A percentile compares a stretch with the other conserved stretches of the same genome.
phyloP scores from a whole-genome alignment of 2,888 invertebrate genomes.

The Pandemis corylana region DNA sequence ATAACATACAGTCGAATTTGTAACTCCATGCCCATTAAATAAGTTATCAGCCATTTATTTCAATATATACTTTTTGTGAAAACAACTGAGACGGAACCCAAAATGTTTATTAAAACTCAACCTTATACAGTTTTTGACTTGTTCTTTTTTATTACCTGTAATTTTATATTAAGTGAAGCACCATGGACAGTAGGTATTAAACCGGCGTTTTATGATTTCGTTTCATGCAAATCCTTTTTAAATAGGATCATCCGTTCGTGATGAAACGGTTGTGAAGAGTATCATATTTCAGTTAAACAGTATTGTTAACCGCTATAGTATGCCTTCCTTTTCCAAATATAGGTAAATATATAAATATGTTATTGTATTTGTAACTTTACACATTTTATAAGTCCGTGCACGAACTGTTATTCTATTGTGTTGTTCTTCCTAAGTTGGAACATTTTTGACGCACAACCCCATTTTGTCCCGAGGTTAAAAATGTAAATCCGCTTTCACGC shows the following conservation, averaged over 20 bases:
- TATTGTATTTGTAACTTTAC: no score
- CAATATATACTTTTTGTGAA: not conserved
- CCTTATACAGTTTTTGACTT: constrained; percentile 42
- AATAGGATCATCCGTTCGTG: not conserved
- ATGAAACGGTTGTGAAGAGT: not conserved
- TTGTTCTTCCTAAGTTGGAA: not conserved
- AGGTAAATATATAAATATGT: no score
- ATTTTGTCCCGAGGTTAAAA: constrained; percentile 64
- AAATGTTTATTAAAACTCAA: constrained; percentile 7
- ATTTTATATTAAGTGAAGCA: constrained; percentile 75
- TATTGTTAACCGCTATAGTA: not conserved
- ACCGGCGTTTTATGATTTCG: constrained; percentile 66
- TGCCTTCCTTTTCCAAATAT: no score
- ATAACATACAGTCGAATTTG: no score
- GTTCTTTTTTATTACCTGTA: constrained; percentile 71
- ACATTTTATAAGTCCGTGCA: not conserved
- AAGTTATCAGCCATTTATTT: not conserved
- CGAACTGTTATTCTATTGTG: not conserved
- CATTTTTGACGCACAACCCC: constrained; percentile 43
- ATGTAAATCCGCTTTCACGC: constrained; percentile 68
- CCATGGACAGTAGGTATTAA: constrained; percentile 55
- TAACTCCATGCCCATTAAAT: no score
- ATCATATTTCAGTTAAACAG: not conserved
- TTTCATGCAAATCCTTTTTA: constrained; percentile 31
- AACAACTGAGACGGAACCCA: constrained; percentile 17